Conservation (phyloP, 2,797 vertebrate species). For the Ceryle rudis region DNA sequence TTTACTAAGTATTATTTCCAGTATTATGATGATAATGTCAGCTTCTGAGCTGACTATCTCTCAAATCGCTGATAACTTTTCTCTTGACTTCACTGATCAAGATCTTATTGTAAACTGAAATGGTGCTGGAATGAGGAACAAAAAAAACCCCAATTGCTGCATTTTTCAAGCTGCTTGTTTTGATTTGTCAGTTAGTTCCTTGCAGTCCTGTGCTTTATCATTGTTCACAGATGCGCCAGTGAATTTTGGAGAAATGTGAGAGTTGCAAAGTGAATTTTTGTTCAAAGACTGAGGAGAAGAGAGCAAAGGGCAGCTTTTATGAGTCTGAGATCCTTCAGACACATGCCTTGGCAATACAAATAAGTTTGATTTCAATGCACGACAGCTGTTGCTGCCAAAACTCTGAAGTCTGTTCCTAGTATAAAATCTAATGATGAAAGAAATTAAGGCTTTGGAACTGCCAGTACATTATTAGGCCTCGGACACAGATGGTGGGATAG, state of each 20-base stretch:
- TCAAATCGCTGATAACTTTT: not conserved
- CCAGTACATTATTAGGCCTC: not conserved
- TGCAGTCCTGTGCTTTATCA: not conserved
- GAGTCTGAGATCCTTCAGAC: not conserved
- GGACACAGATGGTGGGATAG: not conserved
- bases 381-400: slow-evolving; percentile 35
- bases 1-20: not conserved
- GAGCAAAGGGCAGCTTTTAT: not conserved
- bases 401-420: slow-evolving; percentile 10
- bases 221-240: not conserved
- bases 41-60: not conserved
- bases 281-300: not conserved
- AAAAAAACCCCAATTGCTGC: not conserved
- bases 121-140: not conserved
- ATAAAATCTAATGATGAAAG: slow-evolving; percentile 41
- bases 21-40: not conserved
- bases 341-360: not conserved
- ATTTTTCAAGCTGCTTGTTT: not conserved
- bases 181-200: not conserved
- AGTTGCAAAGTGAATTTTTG: not conserved
- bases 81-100: not conserved
- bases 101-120: not conserved
- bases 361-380: slow-evolving; percentile 19
- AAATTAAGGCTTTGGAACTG: slow-evolving; percentile 20
- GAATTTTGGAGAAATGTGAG: not conserved